These are phyloP conservation scores for Pristionchus exspectatus DNA, from an alignment of 2,888 invertebrate species.

Conservation along the genomic window DNA sequence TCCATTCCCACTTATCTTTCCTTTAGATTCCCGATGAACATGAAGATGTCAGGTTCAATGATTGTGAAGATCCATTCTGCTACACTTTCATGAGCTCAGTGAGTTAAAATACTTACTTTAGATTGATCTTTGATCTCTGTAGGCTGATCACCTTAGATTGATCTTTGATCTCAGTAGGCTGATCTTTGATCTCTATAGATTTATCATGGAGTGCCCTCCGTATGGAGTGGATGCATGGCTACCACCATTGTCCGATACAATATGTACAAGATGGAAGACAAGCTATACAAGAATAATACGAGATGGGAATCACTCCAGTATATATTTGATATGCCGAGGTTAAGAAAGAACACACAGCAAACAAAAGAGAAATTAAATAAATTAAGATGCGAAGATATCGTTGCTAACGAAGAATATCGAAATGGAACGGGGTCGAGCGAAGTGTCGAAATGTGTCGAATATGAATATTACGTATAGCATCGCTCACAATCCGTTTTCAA, in stretches of 20 bases:
- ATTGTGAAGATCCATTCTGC: conserved; percentile 73
- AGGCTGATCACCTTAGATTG: no score
- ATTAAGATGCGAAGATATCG: conserved; percentile 40
- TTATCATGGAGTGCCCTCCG: neutral
- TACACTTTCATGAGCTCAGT: conserved; percentile 66
- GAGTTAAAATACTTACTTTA: neutral
- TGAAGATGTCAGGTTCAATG: conserved; percentile 58
- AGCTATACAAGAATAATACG: conserved; percentile 40
- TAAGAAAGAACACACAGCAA: no score
- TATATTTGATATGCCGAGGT: conserved; percentile 18
- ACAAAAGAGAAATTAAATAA: no score
- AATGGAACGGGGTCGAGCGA: neutral
- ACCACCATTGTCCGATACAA: conserved; percentile 12
- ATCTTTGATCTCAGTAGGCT: neutral
- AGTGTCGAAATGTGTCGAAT: neutral
- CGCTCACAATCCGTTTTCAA: neutral
- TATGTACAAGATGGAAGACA: conserved; percentile 23
- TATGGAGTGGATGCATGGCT: conserved; percentile 34
- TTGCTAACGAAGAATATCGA: neutral
- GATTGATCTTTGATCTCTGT: neutral
- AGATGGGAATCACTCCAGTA: neutral
- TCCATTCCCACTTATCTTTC: neutral
- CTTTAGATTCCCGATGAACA: conserved; percentile 65
- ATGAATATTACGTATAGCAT: neutral
- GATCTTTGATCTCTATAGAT: neutral